Base-by-base conservation (phyloP, 2,797 vertebrate genomes). In the Semaprochilodus insignis region DNA sequence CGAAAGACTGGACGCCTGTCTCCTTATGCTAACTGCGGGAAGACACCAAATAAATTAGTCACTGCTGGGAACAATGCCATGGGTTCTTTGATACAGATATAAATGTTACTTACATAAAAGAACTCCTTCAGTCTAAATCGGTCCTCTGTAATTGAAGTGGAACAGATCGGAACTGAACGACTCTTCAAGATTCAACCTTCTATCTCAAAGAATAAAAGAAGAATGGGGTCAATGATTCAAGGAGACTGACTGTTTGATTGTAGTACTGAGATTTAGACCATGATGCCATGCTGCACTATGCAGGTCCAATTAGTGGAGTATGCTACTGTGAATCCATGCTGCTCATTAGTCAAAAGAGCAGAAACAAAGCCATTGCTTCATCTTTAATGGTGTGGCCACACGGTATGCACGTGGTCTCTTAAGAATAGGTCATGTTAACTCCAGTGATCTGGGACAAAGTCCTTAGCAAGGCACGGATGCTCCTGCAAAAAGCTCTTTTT, bases 41-140 rank as follows among this genome's bases (percentile, higher is more conserved):
- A 15, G 82, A 81, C 79, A 55, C 57, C 77, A 86, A 86, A 85
- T 78, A 80, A 81, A 87, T 83, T 52, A 84, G 48, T 57, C 70
- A 77, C 40, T 34, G 44, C 25, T 60, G 54, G 74, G 65, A 81
- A 85, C 52, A 74, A 15, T 11, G 14, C 81, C 76, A 52, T 13
- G 15, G 70, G 69, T 60, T 36, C 48, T 78, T 27, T 51, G 34
- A 73, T 48, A 73, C 74, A n/a, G 62, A 51, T 76, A 60, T 54
- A 77, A 75, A 82, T 77, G 65, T 69, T 73, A 34, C 44, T n/a
- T 36, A 73, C 54, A 72, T 73, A 81, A 81, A 66, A 36, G 25
- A 17, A 48, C 40, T 55, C 6, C 48, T 77, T 66, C 23, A 14
- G 44, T 59, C 27, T 54, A 65, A 77, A 72, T 21, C 36, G 23